Percentiles rank a stretch among this genome's conserved stretches.
These are phyloP conservation scores for Phyllostomus discolor DNA, from an alignment of 2,113 vertebrate species.

Conservation along the genomic window DNA sequence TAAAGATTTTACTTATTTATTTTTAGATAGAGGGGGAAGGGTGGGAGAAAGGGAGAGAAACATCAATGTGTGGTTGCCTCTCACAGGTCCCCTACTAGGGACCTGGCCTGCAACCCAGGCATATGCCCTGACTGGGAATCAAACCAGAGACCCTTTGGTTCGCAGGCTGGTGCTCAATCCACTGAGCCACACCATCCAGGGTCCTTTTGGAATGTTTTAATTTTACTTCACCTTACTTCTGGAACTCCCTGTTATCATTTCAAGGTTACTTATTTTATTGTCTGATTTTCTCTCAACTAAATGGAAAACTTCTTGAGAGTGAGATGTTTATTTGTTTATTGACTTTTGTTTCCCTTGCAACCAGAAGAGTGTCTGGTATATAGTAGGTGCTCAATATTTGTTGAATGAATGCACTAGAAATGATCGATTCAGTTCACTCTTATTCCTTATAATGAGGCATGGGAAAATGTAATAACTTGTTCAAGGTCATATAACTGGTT, in stretches of 20 bases:
- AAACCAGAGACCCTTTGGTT: no score
- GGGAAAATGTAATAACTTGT: background rate
- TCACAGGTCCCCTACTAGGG: no score
- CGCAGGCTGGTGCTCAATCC: no score
- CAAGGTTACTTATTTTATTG: background rate
- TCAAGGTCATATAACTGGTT: background rate
- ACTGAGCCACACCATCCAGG: no score
- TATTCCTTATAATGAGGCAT: conserved; percentile 6
- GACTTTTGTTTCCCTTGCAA: background rate
- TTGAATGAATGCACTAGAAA: conserved; percentile 7
- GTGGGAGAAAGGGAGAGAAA: no score
- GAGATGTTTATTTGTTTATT: background rate
- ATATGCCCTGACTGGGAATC: no score
- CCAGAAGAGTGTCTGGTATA: background rate
- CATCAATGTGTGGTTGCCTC: no score
- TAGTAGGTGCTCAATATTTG: conserved; percentile 1
- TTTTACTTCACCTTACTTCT: background rate
- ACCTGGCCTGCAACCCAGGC: no score
- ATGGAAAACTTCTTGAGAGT: background rate
- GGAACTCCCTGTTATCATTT: background rate
- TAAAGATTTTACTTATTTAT: no score
- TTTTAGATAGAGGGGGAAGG: no score
- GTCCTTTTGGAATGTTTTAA: background rate
- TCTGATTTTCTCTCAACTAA: background rate
- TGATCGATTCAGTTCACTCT: background rate